Evolutionary conservation across 2,797 vertebrate species (phyloP).

Genomic region (Molossus alvarezi): DNA sequence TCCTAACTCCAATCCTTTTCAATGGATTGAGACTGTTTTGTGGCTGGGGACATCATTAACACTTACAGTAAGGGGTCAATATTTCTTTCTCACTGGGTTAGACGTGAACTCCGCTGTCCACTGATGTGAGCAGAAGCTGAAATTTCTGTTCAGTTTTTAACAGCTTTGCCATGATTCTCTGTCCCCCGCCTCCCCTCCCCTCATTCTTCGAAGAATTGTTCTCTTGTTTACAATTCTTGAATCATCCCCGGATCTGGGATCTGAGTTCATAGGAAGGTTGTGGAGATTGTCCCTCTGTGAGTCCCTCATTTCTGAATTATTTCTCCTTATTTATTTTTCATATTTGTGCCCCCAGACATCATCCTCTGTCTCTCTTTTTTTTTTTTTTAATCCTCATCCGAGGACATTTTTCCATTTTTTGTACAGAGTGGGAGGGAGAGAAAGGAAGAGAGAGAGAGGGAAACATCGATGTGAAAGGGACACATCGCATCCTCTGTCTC

Average conservation of each 20-base stretch:
- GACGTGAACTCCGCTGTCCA: neutral
- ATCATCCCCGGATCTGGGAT: neutral
- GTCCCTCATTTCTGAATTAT: neutral
- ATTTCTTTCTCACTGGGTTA: neutral
- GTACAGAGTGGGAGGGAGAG: too few species aligned
- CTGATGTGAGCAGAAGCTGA: neutral
- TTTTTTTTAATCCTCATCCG: too few species aligned
- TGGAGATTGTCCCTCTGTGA: neutral
- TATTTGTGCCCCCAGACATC: neutral
- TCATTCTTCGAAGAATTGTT: neutral
- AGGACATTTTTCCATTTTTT: too few species aligned
- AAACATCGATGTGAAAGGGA: too few species aligned
- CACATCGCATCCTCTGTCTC: neutral
- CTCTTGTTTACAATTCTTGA: neutral
- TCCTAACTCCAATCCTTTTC: neutral
- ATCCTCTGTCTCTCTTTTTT: neutral
- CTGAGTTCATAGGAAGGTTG: neutral
- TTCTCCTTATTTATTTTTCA: neutral
- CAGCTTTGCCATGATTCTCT: too few species aligned
- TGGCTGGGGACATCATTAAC: neutral
- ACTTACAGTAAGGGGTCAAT: neutral
- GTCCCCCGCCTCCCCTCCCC: accelerated
- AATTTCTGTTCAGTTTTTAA: neutral
- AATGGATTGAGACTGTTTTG: neutral
- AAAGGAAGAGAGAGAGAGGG: too few species aligned